Evolutionary conservation across 2,113 vertebrate species (phyloP), one percentile per base, ranked within the genome.

Genomic region (Lanius ludovicianus): DNA sequence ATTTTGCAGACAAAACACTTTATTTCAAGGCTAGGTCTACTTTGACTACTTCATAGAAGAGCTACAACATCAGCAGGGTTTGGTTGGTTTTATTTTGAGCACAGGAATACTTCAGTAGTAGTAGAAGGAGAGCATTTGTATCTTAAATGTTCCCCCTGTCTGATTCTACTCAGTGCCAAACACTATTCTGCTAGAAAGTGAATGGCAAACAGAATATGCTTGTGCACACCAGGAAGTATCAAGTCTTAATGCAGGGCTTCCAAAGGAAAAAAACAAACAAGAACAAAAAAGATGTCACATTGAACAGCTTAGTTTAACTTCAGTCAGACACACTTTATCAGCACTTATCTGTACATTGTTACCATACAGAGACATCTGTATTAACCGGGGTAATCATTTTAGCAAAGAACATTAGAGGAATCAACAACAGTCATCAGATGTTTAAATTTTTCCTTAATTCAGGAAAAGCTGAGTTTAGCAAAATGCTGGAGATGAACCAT

Each of bases 251-350:
- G 22, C 2, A 86, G 5, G 7, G n/a, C 33, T 85, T 56, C 53
- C 44, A 75, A 59, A 52, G 8, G 7, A 22, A 78, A 63, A n/a
- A 83, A 74, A 5, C 2, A 46, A 80, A 67, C 11, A 37, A 37
- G 10, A 78, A 47, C 3, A 62, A 76, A 83, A 73, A 39, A 35
- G n/a, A 55, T 2, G 4, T 52, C 41, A 49, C 1, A 1, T 0
- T 68, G 56, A 87, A 84, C 47, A 71, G 5, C 27, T 82, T 27
- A 39, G 15, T 68, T 75, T 50, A 62, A 53, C 68, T 80, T 65
- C 11, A 86, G n/a, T 37, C 50, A 91, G 20, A 46, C 25, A 33
- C 4, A 21, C 21, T 62, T 82, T 17, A 68, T 21, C 8, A 56
- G 31, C 14, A 56, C 22, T 56, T 49, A 70, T 15, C 13, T 59